A percentile compares a stretch with the other conserved stretches of the same genome.
phyloP scores from a whole-genome alignment of 2,888 invertebrate species.

The Ochlodes sylvanus region DNA sequence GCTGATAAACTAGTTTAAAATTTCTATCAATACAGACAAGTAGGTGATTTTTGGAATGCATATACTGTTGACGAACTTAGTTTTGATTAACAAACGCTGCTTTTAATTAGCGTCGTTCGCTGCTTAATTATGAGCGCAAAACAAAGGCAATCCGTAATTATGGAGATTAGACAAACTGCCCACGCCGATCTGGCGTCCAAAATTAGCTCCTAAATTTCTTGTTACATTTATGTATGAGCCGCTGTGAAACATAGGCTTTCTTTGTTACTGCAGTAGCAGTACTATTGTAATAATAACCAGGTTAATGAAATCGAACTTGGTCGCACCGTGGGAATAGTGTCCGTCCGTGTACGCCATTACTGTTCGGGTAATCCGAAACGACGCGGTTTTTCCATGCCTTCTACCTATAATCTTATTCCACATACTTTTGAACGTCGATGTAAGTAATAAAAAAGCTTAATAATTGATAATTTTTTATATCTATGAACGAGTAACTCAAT shows the following conservation, averaged over 20 bases:
- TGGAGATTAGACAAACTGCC: background rate
- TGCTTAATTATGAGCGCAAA: background rate
- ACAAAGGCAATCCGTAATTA: background rate
- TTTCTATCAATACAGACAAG: no score
- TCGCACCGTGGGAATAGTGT: background rate
- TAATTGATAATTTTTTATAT: no score
- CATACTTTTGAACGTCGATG: no score
- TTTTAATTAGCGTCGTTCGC: background rate
- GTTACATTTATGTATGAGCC: no score
- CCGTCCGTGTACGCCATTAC: background rate
- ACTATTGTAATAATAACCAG: background rate
- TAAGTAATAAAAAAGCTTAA: no score
- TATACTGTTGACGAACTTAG: no score
- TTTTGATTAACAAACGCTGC: no score
- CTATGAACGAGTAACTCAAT: no score
- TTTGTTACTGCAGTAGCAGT: background rate
- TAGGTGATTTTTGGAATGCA: no score
- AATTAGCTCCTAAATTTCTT: background rate
- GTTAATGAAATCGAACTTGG: constrained; percentile 8
- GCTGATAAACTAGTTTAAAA: no score
- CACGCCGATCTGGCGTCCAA: background rate
- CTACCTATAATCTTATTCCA: no score
- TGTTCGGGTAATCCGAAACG: background rate
- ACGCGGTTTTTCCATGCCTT: background rate
- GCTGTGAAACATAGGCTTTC: background rate